Evolutionary conservation across 2,888 invertebrate species (phyloP).

Genomic region (Cheilosia urbana): DNA sequence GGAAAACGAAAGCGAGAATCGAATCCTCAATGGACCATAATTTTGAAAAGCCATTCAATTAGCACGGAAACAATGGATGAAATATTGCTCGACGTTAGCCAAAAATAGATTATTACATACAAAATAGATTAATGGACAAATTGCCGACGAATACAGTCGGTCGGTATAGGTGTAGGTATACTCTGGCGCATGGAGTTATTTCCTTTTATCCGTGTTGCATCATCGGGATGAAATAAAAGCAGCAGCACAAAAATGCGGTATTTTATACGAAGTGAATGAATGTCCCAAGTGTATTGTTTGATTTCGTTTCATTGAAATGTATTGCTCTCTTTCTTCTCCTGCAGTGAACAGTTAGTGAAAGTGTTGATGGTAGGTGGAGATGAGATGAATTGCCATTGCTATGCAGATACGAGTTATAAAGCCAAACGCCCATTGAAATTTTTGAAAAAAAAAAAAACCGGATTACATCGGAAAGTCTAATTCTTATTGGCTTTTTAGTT

Average conservation of each 20-base stretch:
- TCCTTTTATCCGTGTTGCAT: constrained; percentile 12
- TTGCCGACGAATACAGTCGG: background rate
- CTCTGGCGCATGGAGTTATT: background rate
- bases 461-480: too few relatives aligned
- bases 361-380: background rate
- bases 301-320: constrained; percentile 5
- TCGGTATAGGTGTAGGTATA: constrained; percentile 1
- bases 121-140: constrained; percentile 36
- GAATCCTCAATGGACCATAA: constrained; percentile 29
- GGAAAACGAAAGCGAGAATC: background rate
- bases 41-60: constrained; percentile 50
- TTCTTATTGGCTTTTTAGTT: too few relatives aligned
- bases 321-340: background rate
- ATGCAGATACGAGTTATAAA: too few relatives aligned
- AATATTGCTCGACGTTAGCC: constrained; percentile 34
- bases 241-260: constrained; percentile 1
- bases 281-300: constrained; percentile 23
- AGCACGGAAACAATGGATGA: constrained; percentile 38
- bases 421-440: too few relatives aligned
- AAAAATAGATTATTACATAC: constrained; percentile 20
- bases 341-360: background rate
- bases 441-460: too few relatives aligned
- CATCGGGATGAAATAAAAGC: background rate
- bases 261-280: constrained; percentile 4
- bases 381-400: too few relatives aligned